These are phyloP conservation scores for Eira barbara DNA, from an alignment of 2,113 vertebrate species.

Conservation along the genomic window DNA sequence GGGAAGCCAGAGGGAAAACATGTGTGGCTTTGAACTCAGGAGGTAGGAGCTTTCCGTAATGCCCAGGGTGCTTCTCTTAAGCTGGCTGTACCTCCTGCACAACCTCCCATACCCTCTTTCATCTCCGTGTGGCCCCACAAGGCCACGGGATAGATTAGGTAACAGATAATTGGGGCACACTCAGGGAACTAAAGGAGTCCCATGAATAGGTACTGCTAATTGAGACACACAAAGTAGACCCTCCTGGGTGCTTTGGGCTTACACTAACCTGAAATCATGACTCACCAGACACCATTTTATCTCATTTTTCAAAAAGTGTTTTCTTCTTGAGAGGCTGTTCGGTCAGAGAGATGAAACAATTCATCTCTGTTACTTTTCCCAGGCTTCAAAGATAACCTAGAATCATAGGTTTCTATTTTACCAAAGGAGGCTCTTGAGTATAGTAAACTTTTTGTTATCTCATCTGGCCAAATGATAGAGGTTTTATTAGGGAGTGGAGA, in stretches of 20 bases:
- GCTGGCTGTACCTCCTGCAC: background rate
- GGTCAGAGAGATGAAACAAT: conserved; percentile 36
- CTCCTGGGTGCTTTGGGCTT: background rate
- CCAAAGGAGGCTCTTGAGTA: background rate
- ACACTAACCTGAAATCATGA: conserved; percentile 11
- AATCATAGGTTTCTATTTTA: conserved; percentile 36
- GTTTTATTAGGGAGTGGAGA: background rate
- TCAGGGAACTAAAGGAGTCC: background rate
- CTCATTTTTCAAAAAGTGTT: conserved; percentile 43
- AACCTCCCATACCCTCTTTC: background rate
- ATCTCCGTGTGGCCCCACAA: background rate
- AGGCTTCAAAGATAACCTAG: conserved; percentile 35
- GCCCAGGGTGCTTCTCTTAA: background rate
- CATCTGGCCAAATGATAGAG: conserved; percentile 32
- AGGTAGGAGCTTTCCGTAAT: background rate
- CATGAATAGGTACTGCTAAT: background rate
- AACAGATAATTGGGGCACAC: background rate
- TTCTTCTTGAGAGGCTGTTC: conserved; percentile 35
- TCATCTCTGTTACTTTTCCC: conserved; percentile 50
- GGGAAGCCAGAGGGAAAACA: background rate
- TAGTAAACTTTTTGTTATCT: conserved; percentile 13
- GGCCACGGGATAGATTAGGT: background rate
- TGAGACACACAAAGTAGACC: background rate
- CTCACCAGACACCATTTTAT: conserved; percentile 31
- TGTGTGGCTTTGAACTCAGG: background rate